Evolutionary conservation across 2,797 vertebrate species (phyloP).

Genomic region (Sebastes iracundus): DNA sequence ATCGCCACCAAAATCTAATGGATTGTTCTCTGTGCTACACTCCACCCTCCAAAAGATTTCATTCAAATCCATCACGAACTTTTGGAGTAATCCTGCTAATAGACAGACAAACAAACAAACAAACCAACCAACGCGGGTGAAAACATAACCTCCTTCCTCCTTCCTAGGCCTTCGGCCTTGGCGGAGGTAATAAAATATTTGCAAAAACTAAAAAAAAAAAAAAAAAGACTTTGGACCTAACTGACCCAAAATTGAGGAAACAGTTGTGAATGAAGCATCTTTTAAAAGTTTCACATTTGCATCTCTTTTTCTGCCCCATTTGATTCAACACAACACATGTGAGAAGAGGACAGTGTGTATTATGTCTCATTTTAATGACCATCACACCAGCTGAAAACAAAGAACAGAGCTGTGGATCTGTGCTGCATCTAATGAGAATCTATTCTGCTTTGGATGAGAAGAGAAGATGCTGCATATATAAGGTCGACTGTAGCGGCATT

Average conservation of each 20-base stretch:
- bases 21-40: too few relatives aligned
- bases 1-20: too few relatives aligned
- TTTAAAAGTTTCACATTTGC: neutral
- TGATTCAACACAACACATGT: neutral
- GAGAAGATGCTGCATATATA: neutral
- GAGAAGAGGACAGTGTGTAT: neutral
- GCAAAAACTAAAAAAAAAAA: neutral
- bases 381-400: constrained; percentile 3
- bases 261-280: neutral
- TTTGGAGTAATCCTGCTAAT: too few relatives aligned
- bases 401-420: neutral
- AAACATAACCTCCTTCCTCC: too few relatives aligned
- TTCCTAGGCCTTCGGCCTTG: too few relatives aligned
- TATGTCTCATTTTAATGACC: constrained; percentile 29
- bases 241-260: neutral
- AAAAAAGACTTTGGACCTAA: neutral
- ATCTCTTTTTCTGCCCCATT: too few relatives aligned
- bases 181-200: neutral
- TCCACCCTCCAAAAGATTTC: too few relatives aligned
- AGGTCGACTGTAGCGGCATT: neutral
- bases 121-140: too few relatives aligned
- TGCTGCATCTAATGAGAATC: constrained; percentile 27
- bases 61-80: too few relatives aligned
- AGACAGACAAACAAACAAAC: too few relatives aligned
- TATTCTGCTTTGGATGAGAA: constrained; percentile 5